Conservation (phyloP, 2,113 vertebrate genomes). For the Crocuta crocuta region DNA sequence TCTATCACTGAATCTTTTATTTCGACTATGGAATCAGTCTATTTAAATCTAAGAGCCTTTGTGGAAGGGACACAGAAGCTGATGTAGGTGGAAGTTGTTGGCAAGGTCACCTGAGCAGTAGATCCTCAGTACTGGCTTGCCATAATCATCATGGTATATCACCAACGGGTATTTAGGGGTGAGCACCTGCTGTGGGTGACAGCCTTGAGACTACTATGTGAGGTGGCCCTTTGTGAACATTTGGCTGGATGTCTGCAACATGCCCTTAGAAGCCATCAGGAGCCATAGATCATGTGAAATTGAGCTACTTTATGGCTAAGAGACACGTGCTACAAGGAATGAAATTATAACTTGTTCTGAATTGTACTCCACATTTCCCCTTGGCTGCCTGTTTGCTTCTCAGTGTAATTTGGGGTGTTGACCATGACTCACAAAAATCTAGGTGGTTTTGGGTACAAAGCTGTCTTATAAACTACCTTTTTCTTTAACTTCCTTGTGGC, state of each 20-base stretch:
- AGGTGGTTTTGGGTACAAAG: constrained; percentile 24
- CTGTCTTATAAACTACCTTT: constrained; percentile 39
- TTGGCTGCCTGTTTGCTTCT: background rate
- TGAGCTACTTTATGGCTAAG: background rate
- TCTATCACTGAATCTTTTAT: background rate
- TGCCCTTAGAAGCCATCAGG: background rate
- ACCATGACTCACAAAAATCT: constrained; percentile 21
- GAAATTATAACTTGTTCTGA: constrained; percentile 32
- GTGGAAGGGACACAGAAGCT: background rate
- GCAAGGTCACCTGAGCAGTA: background rate
- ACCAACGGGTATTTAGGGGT: background rate
- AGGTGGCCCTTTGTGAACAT: background rate
- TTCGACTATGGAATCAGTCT: background rate
- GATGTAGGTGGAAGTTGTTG: background rate
- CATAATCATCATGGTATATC: background rate
- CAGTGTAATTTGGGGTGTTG: constrained; percentile 56
- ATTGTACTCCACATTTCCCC: background rate
- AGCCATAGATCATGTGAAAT: background rate
- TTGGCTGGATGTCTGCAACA: background rate
- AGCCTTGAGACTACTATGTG: background rate
- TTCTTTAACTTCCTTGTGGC: background rate
- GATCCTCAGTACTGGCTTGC: background rate
- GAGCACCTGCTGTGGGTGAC: background rate
- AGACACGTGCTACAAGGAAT: background rate
- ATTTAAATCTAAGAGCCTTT: background rate